Evolutionary conservation across 2,888 invertebrate species (phyloP).

Genomic region (Hirtodrosophila cameraria): DNA sequence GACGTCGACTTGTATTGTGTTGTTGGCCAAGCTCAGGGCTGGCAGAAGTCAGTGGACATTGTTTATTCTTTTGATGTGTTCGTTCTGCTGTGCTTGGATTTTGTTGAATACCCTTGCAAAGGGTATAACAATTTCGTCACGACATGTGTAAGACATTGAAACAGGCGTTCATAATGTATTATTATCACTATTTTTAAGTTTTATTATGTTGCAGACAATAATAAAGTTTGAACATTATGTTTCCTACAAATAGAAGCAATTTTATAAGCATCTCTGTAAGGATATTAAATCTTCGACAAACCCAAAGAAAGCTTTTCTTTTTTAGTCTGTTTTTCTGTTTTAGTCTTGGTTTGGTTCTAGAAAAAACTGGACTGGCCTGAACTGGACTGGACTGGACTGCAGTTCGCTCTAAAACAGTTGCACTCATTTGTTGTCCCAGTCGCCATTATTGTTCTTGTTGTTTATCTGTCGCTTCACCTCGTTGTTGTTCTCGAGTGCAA

Average conservation of each 20-base stretch:
- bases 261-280: no score
- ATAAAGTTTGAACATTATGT: no score
- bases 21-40: constrained; percentile 44
- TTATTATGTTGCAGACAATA: no score
- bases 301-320: no score
- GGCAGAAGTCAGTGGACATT: constrained; percentile 52
- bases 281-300: no score
- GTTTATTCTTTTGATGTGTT: constrained; percentile 44
- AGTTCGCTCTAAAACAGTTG: constrained; percentile 67
- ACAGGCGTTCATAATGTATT: no score
- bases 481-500: constrained; percentile 45
- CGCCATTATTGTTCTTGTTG: constrained; percentile 60
- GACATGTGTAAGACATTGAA: no score
- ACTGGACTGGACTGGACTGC: constrained; percentile 44
- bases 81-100: constrained; percentile 2
- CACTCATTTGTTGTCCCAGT: constrained; percentile 70
- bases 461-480: constrained; percentile 48
- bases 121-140: no score
- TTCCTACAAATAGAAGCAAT: no score
- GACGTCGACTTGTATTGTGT: constrained; percentile 1
- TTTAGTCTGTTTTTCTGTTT: constrained; percentile 16
- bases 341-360: constrained; percentile 5
- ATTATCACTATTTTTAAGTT: no score
- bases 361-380: constrained; percentile 42
- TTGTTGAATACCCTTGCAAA: no score